Percentiles rank a stretch among this genome's conserved stretches.
phyloP scores from a whole-genome alignment of 1,140 invertebrate genomes.

The Drosophila suzukii region DNA sequence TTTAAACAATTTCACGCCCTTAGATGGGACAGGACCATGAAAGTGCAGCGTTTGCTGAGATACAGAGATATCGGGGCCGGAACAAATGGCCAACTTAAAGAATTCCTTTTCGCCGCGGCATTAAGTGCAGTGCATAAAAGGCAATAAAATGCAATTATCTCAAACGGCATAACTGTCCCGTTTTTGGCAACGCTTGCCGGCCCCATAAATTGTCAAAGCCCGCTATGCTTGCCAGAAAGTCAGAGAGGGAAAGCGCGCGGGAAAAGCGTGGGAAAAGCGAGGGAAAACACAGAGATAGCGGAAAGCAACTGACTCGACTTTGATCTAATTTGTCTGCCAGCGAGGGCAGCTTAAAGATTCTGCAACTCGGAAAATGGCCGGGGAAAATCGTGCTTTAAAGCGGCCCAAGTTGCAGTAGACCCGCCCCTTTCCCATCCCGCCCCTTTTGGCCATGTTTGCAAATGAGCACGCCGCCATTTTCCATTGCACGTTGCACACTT shows the following conservation, averaged over 20 bases:
- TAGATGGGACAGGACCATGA: constrained; percentile 50
- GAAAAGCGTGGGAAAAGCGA: not conserved
- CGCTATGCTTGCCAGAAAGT: constrained; percentile 43
- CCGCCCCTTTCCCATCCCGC: not conserved
- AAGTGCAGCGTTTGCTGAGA: constrained; percentile 47
- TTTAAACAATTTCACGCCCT: constrained; percentile 73
- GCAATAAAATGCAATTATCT: constrained; percentile 81
- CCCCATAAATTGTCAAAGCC: constrained; percentile 68
- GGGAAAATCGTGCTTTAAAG: constrained; percentile 34
- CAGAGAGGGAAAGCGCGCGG: not conserved
- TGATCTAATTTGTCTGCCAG: constrained; percentile 76
- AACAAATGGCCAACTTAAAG: constrained; percentile 60
- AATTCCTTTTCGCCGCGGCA: constrained; percentile 60
- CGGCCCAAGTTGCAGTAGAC: constrained; percentile 7
- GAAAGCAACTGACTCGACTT: constrained; percentile 46
- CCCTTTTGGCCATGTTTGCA: constrained; percentile 66
- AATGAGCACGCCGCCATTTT: constrained; percentile 70
- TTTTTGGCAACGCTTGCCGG: constrained; percentile 73
- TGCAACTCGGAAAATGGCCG: constrained; percentile 20
- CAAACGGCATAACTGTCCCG: constrained; percentile 78
- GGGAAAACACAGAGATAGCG: constrained; percentile 3
- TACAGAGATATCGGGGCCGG: not conserved
- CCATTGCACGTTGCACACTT: constrained; percentile 75
- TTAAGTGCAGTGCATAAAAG: constrained; percentile 76
- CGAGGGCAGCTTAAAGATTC: constrained; percentile 57